Evolutionary conservation across 64 coral and sea anemone genomes (phyloP), one percentile per base, ranked within the genome.

Genomic region (Pocillopora verrucosa): DNA sequence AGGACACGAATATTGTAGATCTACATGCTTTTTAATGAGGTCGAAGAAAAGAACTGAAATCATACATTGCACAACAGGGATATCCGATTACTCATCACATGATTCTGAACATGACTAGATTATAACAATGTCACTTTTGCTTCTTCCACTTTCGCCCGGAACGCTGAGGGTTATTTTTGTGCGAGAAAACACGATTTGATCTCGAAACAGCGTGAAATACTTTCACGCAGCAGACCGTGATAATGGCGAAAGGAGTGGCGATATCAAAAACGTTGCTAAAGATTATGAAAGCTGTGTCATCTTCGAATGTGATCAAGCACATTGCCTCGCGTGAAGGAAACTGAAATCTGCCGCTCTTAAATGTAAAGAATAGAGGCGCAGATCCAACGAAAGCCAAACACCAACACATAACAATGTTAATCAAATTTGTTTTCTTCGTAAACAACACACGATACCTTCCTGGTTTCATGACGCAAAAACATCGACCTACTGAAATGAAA

Each of bases 261-360:
- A 67, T 67, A 67, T 67, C 17, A 67, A 67, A 1, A 22, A 7
- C 17, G 16, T 20, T 22, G 7, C 17, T 2, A 67, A 67, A 67
- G 16, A 16, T 16, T 7, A 84, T 87, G 45, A 68, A 92, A 68
- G 90, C 58, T 16, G 87, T 34, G 84, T 79, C 77, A 6, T 72
- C 58, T 26, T 92, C 74, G 17, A 92, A 92, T 10, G 74, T 38
- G 56, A 87, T 87, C 75, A 92, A 13, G 58, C 90, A 92, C 34
- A 92, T 77, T 11, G 90, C 90, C 70, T 92, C 78, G 14, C 90
- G 83, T 10, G 90, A 83, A 35, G 80, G 83, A 22, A 92, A 92
- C 5, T 63, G 22, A 64, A 92, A 67, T 17, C 16, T 16, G 17
- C 2, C 64, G 11, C 6, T 67, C 1, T 20, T 0, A 0, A 20